Percentiles rank a stretch among this genome's conserved stretches.
These are phyloP conservation scores for Hermodice carunculata DNA, from an alignment of 2,888 invertebrate genomes.

Conservation along the genomic window DNA sequence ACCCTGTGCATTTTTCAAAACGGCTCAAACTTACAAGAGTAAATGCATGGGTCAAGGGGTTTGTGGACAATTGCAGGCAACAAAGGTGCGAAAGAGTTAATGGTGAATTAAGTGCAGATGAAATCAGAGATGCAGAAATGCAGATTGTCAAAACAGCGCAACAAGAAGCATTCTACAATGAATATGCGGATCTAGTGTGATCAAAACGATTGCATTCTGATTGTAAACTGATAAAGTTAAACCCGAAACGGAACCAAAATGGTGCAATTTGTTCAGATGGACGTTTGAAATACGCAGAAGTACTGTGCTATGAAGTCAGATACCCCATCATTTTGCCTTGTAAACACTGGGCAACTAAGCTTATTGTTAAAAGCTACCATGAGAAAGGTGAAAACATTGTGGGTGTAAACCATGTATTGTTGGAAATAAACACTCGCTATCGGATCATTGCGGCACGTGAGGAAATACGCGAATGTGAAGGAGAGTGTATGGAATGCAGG, in stretches of 20 bases:
- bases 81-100: no score
- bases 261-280: not conserved
- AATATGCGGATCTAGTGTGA: no score
- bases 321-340: conserved; percentile 33
- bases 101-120: no score
- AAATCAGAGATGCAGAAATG: no score
- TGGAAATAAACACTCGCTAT: conserved; percentile 16
- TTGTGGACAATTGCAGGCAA: no score
- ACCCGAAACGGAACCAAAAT: conserved; percentile 7
- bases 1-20: no score
- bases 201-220: no score
- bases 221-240: no score
- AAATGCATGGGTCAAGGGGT: no score
- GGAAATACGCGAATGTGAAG: conserved; percentile 10
- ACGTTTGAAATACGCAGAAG: conserved; percentile 5
- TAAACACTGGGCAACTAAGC: conserved; percentile 19
- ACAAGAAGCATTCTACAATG: no score
- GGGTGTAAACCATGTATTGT: conserved; percentile 21
- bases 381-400: conserved; percentile 13
- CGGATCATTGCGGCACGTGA: conserved; percentile 27
- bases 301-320: conserved; percentile 11
- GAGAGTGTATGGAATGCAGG: conserved; percentile 12
- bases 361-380: conserved; percentile 23
- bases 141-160: no score
- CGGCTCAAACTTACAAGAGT: no score